Evolutionary conservation across 2,797 vertebrate species (phyloP), one percentile per base, ranked within the genome.

Genomic region (Lycodopsis pacificus): DNA sequence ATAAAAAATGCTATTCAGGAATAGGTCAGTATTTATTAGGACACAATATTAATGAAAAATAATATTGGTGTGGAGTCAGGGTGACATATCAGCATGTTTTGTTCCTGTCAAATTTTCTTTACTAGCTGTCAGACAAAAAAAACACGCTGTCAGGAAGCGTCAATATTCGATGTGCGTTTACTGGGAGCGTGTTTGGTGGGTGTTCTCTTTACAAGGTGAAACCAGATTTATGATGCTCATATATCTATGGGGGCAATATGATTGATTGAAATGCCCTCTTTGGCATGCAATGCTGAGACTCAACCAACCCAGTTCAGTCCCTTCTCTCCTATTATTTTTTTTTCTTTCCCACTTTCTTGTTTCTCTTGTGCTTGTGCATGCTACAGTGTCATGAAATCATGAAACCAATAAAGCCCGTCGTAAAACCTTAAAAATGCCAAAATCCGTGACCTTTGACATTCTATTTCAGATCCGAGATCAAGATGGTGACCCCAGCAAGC

Each of bases 401-500:
- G 14, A 82, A 66, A 71, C 48, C 74, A 78, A 9, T 58, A 40
- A 68, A 72, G 1, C 1, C 36, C 36, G 22, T 53, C 25, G 53
- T 27, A 27, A 7, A 15, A n/a, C 63, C 53, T 42, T 70, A 27
- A 56, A 56, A 48, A 54, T 59, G 59, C 40, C 70, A 83, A 67
- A 81, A 80, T 12, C 22, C 2, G 0, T 88, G 79, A 93, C 79
- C 72, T 86, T 22, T 86, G 81, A 88, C 80, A 1, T 73, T 80
- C 17, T 90, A 5, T 93, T 90, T 79, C 92, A 98, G 97, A 93
- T 90, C 82, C 93, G 91, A 82, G 94, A 95, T 93, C 88, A 89
- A 78, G 95, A 96, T 88, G 93, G 92, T 20, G 94, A 96, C 89
- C 90, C 93, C 2, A 94, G 93, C 56, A 95, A 96, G 86, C 95